Evolutionary conservation across 2,888 invertebrate genomes (phyloP).

Genomic region (Polyploca ridens): DNA sequence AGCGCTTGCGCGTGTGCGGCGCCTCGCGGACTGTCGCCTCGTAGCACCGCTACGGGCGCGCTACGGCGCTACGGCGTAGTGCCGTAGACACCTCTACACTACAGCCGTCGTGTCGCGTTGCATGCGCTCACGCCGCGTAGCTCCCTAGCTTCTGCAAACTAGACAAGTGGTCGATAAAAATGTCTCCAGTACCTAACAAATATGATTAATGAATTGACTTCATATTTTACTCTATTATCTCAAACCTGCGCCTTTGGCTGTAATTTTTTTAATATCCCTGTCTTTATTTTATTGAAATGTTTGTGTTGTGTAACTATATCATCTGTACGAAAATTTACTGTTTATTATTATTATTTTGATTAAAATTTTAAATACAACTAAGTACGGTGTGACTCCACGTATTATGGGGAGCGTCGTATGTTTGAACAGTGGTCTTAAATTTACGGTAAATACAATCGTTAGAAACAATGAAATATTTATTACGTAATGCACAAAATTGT

Average conservation of each 20-base stretch:
- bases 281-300: conserved; percentile 80
- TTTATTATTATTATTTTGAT: conserved; percentile 67
- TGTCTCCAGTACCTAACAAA: conserved; percentile 79
- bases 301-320: conserved; percentile 69
- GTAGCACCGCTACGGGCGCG: conserved; percentile 26
- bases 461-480: conserved; percentile 83
- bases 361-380: conserved; percentile 80
- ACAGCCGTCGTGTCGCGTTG: conserved; percentile 27
- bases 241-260: conserved; percentile 82
- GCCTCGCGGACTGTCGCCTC: conserved; percentile 28
- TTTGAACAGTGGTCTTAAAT: conserved; percentile 80
- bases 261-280: conserved; percentile 78
- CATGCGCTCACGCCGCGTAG: conserved; percentile 44
- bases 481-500: conserved; percentile 84
- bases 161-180: conserved; percentile 73
- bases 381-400: conserved; percentile 76
- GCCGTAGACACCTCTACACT: conserved; percentile 42
- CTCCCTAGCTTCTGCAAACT: conserved; percentile 60
- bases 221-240: conserved; percentile 82
- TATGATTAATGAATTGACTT: conserved; percentile 85
- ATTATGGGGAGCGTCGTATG: conserved; percentile 67
- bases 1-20: conserved; percentile 44
- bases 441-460: conserved; percentile 81
- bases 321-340: conserved; percentile 69
- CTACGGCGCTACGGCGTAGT: conserved; percentile 35